Evolutionary conservation across 2,797 vertebrate species (phyloP).

Genomic region (Poecilia picta): DNA sequence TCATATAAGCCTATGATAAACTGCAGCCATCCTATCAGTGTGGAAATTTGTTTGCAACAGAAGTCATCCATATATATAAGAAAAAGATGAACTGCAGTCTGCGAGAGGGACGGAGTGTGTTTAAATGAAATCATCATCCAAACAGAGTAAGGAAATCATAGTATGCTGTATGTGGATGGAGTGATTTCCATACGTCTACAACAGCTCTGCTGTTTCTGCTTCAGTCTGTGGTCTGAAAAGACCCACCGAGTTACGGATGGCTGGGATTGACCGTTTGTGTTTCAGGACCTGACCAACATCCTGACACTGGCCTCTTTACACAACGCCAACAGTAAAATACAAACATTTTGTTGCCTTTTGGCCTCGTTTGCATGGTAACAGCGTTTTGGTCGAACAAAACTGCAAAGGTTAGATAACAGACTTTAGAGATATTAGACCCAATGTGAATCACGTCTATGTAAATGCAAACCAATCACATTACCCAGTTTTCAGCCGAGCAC

Average conservation of each 20-base stretch:
- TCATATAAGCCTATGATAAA: constrained; percentile 30
- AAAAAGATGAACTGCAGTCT: constrained; percentile 17
- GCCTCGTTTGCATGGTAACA: neutral
- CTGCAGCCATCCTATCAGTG: constrained; percentile 13
- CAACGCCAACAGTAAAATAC: neutral
- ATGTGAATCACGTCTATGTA: neutral
- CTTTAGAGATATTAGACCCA: no score
- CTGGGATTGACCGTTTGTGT: neutral
- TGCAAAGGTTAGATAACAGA: neutral
- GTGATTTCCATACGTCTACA: neutral
- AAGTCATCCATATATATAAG: constrained; percentile 14
- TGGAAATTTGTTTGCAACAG: constrained; percentile 7
- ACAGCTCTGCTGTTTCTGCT: neutral
- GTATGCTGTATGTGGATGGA: neutral
- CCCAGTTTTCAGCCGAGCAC: neutral
- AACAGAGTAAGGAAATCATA: neutral
- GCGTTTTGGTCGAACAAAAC: neutral
- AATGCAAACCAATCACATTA: neutral
- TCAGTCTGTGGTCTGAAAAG: neutral
- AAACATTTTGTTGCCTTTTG: neutral
- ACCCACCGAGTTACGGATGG: neutral
- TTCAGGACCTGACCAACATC: neutral
- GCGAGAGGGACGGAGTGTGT: neutral
- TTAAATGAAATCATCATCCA: neutral
- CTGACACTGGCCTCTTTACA: neutral